Evolutionary conservation across 2,797 vertebrate species (phyloP).

Genomic region (Lepidocolaptes lacrymiger): DNA sequence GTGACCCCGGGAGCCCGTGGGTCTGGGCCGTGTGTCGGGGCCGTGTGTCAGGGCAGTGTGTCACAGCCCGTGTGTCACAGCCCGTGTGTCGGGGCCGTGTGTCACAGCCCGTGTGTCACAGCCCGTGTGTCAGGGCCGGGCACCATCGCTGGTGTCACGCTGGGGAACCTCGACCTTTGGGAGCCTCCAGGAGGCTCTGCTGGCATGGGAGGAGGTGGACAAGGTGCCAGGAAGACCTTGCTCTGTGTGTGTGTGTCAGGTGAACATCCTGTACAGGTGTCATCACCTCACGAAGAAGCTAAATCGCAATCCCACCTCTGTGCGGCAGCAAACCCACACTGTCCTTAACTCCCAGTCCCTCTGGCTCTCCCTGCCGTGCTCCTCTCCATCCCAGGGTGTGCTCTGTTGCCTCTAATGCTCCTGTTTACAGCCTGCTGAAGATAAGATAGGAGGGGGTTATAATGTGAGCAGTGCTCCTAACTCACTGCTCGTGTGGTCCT

Average conservation of each 20-base stretch:
- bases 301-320: background rate
- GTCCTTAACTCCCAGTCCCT: background rate
- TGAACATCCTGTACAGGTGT: accelerated
- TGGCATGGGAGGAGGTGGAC: background rate
- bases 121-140: too few species aligned
- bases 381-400: accelerated
- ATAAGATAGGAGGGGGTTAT: background rate
- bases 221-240: accelerated
- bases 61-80: too few species aligned
- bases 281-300: accelerated
- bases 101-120: too few species aligned
- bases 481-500: background rate
- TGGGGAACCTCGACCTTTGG: background rate
- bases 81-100: too few species aligned
- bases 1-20: too few species aligned
- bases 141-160: background rate
- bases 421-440: background rate
- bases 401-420: background rate
- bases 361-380: background rate
- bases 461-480: background rate
- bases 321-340: background rate
- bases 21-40: too few species aligned
- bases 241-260: background rate
- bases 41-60: too few species aligned
- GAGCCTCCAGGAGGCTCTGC: background rate